These are phyloP conservation scores for Anoplolepis gracilipes DNA, from an alignment of 1,140 invertebrate species.

Conservation along the genomic window DNA sequence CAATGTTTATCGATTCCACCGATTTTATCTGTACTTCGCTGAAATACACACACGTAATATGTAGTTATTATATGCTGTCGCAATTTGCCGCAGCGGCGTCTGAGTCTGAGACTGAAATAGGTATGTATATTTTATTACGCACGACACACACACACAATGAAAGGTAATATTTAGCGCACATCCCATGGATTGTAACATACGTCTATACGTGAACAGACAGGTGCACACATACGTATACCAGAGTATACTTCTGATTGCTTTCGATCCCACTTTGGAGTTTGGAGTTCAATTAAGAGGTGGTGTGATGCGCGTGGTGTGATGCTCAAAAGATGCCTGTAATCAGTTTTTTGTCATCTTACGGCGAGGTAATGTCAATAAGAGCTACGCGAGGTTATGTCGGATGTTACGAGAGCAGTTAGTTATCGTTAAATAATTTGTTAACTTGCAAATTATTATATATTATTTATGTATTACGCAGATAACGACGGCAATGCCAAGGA, in stretches of 20 bases:
- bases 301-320: constrained; percentile 18
- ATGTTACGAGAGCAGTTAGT: not conserved
- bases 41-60: not conserved
- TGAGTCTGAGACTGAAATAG: no score
- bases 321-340: not conserved
- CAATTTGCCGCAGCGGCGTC: not conserved
- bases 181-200: not conserved
- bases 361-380: not conserved
- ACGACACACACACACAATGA: no score
- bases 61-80: not conserved
- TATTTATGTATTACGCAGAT: not conserved
- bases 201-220: no score
- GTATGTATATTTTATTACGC: not conserved
- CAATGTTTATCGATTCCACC: not conserved
- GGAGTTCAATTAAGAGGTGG: constrained; percentile 29
- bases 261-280: constrained; percentile 35
- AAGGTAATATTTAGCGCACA: not conserved
- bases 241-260: not conserved
- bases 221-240: not conserved
- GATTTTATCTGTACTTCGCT: not conserved
- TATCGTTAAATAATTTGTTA: not conserved
- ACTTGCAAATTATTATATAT: constrained; percentile 6
- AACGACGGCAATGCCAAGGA: constrained; percentile 66
- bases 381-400: constrained; percentile 12
- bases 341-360: constrained; percentile 26